Evolutionary conservation across 2,888 invertebrate genomes (phyloP).

Genomic region (Chloroclystis v-ata): DNA sequence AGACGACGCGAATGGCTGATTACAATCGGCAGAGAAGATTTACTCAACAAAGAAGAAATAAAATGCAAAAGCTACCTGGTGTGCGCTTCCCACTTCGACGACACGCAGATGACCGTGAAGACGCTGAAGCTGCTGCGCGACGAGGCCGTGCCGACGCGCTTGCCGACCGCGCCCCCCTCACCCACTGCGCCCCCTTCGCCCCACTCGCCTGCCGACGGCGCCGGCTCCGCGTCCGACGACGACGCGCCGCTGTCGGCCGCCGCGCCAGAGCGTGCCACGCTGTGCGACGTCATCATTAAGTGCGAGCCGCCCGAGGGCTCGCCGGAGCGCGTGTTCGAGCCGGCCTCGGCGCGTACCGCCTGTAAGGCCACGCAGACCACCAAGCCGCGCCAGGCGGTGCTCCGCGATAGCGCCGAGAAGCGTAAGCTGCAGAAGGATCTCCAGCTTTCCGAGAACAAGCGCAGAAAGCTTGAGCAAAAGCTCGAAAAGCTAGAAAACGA

Average conservation of each 20-base stretch:
- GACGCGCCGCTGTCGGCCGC: background rate
- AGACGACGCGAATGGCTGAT: conserved; percentile 17
- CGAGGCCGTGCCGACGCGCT: conserved; percentile 11
- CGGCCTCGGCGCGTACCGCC: conserved; percentile 1
- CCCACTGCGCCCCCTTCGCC: background rate
- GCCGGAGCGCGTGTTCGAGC: conserved; percentile 8
- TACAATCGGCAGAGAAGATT: conserved; percentile 16
- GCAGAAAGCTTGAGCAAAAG: conserved; percentile 9
- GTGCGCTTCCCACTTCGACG: conserved; percentile 16
- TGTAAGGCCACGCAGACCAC: conserved; percentile 15
- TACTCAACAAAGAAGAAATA: conserved; percentile 11
- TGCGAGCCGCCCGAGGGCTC: conserved; percentile 9
- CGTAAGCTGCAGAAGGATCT: conserved; percentile 15
- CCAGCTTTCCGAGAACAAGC: conserved; percentile 12
- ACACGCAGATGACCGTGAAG: conserved; percentile 16
- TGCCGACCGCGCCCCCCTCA: conserved; percentile 4
- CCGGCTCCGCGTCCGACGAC: background rate
- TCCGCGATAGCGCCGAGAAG: conserved; percentile 7
- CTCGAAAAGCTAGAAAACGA: conserved; percentile 17
- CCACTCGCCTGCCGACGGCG: background rate
- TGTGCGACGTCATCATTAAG: conserved; percentile 17
- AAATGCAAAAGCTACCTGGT: conserved; percentile 15
- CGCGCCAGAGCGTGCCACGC: background rate
- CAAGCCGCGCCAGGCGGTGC: conserved; percentile 6
- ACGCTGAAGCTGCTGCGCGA: conserved; percentile 11